phyloP scores from a whole-genome alignment of 2,888 invertebrate genomes.

The Chloroclysta siterata region DNA sequence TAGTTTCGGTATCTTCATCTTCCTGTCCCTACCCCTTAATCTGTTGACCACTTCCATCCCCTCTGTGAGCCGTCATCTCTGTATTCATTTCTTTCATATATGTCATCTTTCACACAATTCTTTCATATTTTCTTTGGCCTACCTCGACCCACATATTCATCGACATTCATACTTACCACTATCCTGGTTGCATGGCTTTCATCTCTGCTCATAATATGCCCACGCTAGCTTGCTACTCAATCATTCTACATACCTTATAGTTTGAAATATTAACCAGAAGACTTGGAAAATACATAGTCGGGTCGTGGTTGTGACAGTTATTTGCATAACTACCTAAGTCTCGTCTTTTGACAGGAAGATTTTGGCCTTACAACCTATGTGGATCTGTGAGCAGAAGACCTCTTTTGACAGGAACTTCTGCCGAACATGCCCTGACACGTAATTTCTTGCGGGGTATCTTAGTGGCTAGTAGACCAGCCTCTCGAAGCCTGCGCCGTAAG shows the following conservation, averaged over 20 bases:
- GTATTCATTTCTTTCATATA: too few species aligned
- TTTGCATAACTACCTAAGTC: constrained; percentile 37
- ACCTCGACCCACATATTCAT: too few species aligned
- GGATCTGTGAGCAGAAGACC: constrained; percentile 55
- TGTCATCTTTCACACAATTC: too few species aligned
- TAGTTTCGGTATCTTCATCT: too few species aligned
- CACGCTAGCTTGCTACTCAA: too few species aligned
- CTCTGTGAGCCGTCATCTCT: too few species aligned
- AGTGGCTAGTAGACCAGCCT: constrained; percentile 24
- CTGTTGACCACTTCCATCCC: too few species aligned
- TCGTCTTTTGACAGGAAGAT: constrained; percentile 43
- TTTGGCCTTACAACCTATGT: constrained; percentile 56
- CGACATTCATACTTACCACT: too few species aligned
- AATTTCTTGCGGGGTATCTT: constrained; percentile 24
- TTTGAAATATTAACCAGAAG: constrained; percentile 23
- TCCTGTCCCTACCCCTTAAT: too few species aligned
- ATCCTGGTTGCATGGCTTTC: too few species aligned
- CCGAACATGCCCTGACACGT: constrained; percentile 15
- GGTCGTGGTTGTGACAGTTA: constrained; percentile 42
- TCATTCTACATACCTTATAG: background rate
- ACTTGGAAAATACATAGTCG: constrained; percentile 17
- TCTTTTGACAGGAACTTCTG: constrained; percentile 36
- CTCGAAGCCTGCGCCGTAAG: constrained; percentile 21
- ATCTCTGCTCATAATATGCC: too few species aligned
- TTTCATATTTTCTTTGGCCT: too few species aligned